phyloP scores from a whole-genome alignment of 2,797 vertebrate species.

The Epinephelus malabaricus region DNA sequence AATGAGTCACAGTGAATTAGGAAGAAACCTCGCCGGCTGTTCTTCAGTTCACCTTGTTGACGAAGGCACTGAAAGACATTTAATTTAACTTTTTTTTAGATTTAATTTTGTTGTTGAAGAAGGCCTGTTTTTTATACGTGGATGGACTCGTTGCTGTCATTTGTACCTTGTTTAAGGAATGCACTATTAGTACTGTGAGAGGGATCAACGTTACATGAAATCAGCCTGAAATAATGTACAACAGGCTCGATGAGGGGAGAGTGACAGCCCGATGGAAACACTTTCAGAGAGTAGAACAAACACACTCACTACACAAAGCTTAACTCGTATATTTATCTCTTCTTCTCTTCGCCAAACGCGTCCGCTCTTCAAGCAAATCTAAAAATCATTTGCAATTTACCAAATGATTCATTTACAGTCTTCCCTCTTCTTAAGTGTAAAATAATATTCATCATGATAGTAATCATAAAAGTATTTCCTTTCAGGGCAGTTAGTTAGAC shows the following conservation, averaged over 20 bases:
- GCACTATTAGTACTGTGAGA: conserved; percentile 10
- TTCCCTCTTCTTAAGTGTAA: neutral
- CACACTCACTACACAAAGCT: neutral
- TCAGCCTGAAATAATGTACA: neutral
- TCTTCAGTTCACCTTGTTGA: conserved; percentile 5
- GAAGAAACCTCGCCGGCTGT: neutral
- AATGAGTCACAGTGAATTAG: conserved; percentile 8
- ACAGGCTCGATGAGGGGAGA: neutral
- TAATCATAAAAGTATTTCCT: neutral
- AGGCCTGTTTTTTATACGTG: conserved; percentile 6
- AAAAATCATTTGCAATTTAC: neutral
- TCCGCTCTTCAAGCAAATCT: neutral
- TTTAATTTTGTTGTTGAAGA: neutral
- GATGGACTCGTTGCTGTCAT: neutral
- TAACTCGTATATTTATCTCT: neutral
- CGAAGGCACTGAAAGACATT: neutral
- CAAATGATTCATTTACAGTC: neutral
- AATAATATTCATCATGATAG: neutral
- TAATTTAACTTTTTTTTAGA: neutral
- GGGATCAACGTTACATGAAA: neutral
- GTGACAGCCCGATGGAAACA: neutral
- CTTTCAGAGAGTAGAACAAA: conserved; percentile 2
- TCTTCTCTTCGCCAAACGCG: neutral
- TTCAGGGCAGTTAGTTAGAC: neutral
- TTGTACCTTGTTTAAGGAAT: conserved; percentile 4